These are phyloP conservation scores for Ptyas mucosa DNA, from an alignment of 2,113 vertebrate species.

Conservation along the genomic window DNA sequence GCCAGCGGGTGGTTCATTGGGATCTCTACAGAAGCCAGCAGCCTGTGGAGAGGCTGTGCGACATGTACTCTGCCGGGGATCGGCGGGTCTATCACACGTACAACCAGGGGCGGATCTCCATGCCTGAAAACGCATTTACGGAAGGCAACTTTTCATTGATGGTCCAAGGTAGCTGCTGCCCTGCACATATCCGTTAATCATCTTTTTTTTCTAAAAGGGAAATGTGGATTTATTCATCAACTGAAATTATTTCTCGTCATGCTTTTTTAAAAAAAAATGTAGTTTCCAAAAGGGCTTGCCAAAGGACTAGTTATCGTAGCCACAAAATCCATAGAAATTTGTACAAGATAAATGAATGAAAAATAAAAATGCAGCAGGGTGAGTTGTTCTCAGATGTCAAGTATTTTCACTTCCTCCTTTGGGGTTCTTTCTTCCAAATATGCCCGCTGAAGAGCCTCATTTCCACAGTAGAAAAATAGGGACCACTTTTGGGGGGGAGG, in stretches of 20 bases:
- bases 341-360: neutral
- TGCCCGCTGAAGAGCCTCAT: neutral
- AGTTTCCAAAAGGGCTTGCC: neutral
- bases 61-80: slow-evolving; percentile 86
- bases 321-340: neutral
- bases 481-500: no score
- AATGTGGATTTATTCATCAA: neutral
- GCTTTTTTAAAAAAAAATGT: neutral
- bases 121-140: slow-evolving; percentile 78
- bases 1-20: slow-evolving; percentile 95
- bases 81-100: slow-evolving; percentile 84
- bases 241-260: neutral
- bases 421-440: neutral
- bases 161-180: slow-evolving; percentile 70
- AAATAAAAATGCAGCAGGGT: neutral
- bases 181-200: neutral
- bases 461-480: neutral
- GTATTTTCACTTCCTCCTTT: neutral
- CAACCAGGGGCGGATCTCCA: slow-evolving; percentile 79
- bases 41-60: slow-evolving; percentile 75
- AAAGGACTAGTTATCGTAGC: neutral
- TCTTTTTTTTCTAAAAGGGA: neutral
- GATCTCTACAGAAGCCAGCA: slow-evolving; percentile 71
- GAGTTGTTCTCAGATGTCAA: neutral
- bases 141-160: slow-evolving; percentile 94